Base-by-base conservation (phyloP, 2,888 invertebrate genomes). In the Chymomyza amoena region DNA sequence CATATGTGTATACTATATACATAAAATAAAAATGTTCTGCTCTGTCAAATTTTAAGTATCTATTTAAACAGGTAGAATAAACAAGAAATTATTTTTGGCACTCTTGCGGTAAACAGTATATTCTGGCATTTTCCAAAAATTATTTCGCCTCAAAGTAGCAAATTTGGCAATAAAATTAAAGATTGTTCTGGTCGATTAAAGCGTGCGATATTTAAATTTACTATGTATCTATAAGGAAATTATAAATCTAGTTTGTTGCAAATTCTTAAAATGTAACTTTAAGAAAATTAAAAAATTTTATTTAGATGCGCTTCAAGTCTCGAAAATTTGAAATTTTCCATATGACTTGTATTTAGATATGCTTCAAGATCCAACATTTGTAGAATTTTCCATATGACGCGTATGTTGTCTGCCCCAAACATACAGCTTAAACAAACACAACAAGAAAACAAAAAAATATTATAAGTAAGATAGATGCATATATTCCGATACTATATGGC, bases 311-410 rank as follows among this genome's bases (percentile, higher is more conserved):
- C n/a, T n/a, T n/a, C n/a, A n/a, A n/a, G n/a, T n/a, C n/a, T n/a
- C n/a, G n/a, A n/a, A n/a, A n/a, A n/a, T n/a, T n/a, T n/a, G n/a
- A n/a, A n/a, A n/a, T n/a, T n/a, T n/a, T n/a, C n/a, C n/a, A n/a
- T n/a, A n/a, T n/a, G n/a, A n/a, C n/a, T n/a, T n/a, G n/a, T n/a
- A n/a, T 16, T 57, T 5, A 18, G 18, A 6, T 36, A 9, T 2
- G 36, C 36, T 36, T 36, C 36, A 2, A 36, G 7, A 2, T 4
- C 7, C 2, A 32, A 10, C 25, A 64, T 61, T 67, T 69, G 20
- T 57, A 71, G 74, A 84, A 76, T 67, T 64, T 84, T 83, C 87
- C 74, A 84, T 77, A 70, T 75, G 66, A 74, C 60, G 64, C 62
- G 69, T 32, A 32, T 32, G 32, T 18, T 66, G 70, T 69, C 72